Percentiles rank a stretch among this genome's conserved stretches.
Conservation (phyloP, 2,797 vertebrate genomes). For the Chaetodon trifasciatus region DNA sequence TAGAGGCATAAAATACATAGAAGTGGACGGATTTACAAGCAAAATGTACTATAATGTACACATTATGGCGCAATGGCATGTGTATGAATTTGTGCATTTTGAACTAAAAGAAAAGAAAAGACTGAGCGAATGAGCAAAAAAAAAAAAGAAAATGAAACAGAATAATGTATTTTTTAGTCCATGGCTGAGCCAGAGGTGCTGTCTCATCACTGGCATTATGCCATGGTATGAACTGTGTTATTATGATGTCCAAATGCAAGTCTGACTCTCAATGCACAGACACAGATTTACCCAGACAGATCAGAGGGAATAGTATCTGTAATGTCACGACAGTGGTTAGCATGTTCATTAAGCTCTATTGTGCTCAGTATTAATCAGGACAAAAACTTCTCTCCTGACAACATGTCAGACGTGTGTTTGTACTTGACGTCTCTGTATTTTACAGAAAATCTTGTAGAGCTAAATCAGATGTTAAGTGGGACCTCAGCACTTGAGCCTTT, state of each 20-base stretch:
- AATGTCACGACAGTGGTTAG: not conserved
- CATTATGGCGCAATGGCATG: too few relatives aligned
- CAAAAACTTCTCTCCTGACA: not conserved
- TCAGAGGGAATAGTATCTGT: not conserved
- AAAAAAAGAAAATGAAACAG: not conserved
- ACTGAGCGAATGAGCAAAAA: not conserved
- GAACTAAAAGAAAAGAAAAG: not conserved
- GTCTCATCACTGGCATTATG: too few relatives aligned
- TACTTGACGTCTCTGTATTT: conserved; percentile 8
- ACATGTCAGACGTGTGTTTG: not conserved
- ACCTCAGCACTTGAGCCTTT: conserved; percentile 22
- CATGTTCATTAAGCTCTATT: not conserved
- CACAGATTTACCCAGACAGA: not conserved
- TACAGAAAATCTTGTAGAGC: not conserved
- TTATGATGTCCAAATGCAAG: not conserved
- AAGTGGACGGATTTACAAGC: not conserved
- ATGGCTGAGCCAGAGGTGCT: not conserved
- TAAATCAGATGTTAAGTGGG: conserved; percentile 32
- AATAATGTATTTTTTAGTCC: too few relatives aligned
- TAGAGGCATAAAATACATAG: not conserved
- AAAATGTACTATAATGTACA: not conserved
- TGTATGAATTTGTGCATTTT: not conserved
- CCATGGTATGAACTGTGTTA: not conserved
- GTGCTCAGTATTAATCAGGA: not conserved
- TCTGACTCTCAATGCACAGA: not conserved